phyloP scores from a whole-genome alignment of 2,797 vertebrate species.

The Hephaestus fuliginosus region DNA sequence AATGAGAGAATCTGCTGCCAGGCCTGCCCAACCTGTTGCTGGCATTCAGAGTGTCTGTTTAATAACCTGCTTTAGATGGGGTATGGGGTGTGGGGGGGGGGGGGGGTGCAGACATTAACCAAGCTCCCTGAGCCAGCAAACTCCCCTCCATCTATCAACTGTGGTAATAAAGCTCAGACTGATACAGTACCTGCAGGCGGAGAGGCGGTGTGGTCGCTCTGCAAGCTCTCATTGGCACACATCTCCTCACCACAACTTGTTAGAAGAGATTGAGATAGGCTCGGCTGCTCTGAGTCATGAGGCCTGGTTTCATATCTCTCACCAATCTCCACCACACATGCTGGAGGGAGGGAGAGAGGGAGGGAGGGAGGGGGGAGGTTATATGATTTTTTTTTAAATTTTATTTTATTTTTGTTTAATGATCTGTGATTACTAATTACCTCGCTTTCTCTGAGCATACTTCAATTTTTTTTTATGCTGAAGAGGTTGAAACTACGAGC shows the following conservation, averaged over 20 bases:
- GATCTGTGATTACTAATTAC: constrained; percentile 10
- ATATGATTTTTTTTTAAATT: no score
- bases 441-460: not conserved
- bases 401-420: not conserved
- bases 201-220: constrained; percentile 56
- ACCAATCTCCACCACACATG: constrained; percentile 32
- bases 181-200: constrained; percentile 50
- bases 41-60: constrained; percentile 34
- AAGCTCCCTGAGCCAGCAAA: constrained; percentile 30
- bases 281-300: constrained; percentile 46
- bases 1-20: constrained; percentile 33
- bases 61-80: constrained; percentile 12
- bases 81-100: not conserved
- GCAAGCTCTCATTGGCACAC: constrained; percentile 57
- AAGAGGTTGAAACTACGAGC: constrained; percentile 8
- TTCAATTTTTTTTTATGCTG: not conserved
- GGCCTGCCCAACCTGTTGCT: constrained; percentile 58
- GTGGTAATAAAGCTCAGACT: constrained; percentile 36
- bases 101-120: constrained; percentile 24
- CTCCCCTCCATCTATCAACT: constrained; percentile 45
- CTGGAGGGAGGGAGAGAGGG: not conserved
- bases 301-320: constrained; percentile 42
- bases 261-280: constrained; percentile 28
- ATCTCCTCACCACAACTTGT: constrained; percentile 55
- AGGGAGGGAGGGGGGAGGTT: no score